A percentile compares a stretch with the other conserved stretches of the same genome.
Evolutionary conservation across 2,888 invertebrate species (phyloP).

Genomic region (Antheraea yamamai): DNA sequence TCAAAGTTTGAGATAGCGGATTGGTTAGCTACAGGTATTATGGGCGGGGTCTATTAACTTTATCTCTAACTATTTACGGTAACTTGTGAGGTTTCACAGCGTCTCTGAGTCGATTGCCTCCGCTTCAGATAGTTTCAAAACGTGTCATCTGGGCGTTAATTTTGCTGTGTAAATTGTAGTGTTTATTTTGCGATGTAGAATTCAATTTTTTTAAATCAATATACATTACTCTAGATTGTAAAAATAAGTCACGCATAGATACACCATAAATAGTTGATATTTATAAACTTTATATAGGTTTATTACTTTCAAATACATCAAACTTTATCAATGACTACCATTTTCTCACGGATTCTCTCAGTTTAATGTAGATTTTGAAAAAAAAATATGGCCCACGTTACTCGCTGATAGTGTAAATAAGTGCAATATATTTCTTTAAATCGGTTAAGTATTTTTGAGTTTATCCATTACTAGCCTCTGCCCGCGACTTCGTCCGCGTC

Average conservation of each 20-base stretch:
- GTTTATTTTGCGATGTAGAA: neutral
- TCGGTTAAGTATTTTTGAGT: no score
- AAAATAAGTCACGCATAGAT: neutral
- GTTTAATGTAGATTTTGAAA: no score
- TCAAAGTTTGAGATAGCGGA: slow-evolving; percentile 31
- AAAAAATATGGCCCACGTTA: no score
- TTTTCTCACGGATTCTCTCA: no score
- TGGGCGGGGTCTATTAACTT: slow-evolving; percentile 46
- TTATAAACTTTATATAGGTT: no score
- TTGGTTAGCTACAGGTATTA: slow-evolving; percentile 44
- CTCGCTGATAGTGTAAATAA: no score
- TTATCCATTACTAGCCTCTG: no score
- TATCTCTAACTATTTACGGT: slow-evolving; percentile 40
- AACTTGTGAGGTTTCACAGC: slow-evolving; percentile 21
- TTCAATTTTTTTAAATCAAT: neutral
- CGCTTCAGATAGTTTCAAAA: neutral
- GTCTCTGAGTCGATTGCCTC: slow-evolving; percentile 9
- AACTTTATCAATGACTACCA: no score
- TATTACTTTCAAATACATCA: no score
- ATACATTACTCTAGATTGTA: neutral
- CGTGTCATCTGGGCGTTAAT: slow-evolving; percentile 11
- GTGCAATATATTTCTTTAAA: no score
- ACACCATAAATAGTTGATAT: no score
- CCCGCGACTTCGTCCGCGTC: no score
- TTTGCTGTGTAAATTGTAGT: neutral